Evolutionary conservation across 2,888 invertebrate species (phyloP).

Genomic region (Melanchra persicariae): DNA sequence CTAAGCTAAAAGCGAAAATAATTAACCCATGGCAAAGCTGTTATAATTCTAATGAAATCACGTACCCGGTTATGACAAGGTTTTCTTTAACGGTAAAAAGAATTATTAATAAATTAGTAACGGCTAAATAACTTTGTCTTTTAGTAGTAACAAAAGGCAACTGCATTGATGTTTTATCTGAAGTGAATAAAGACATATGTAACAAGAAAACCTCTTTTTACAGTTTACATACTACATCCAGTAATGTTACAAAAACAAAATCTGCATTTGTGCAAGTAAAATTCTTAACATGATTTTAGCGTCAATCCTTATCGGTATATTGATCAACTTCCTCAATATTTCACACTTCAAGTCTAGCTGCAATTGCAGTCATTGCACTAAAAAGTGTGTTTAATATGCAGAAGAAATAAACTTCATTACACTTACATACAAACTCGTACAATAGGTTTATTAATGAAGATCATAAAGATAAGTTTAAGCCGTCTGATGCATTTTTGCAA

Average conservation of each 20-base stretch:
- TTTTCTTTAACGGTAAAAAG: slow-evolving; percentile 10
- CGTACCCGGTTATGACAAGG: slow-evolving; percentile 6
- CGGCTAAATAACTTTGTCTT: slow-evolving; percentile 7
- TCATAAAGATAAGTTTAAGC: slow-evolving; percentile 29
- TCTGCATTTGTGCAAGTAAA: not conserved
- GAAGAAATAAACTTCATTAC: slow-evolving; percentile 25
- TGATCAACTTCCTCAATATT: slow-evolving; percentile 28
- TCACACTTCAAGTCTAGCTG: slow-evolving; percentile 9
- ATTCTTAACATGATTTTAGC: not conserved
- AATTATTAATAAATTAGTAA: slow-evolving; percentile 24
- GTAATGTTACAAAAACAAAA: not conserved
- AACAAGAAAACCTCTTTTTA: not conserved
- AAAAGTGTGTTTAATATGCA: slow-evolving; percentile 11
- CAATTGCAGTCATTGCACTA: slow-evolving; percentile 26
- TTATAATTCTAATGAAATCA: slow-evolving; percentile 42
- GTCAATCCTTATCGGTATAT: slow-evolving; percentile 10
- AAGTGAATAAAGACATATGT: not conserved
- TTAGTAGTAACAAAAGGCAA: not conserved
- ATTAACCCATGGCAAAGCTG: not conserved
- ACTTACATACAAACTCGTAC: slow-evolving; percentile 25
- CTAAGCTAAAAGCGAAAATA: slow-evolving; percentile 27
- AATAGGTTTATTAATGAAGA: slow-evolving; percentile 38
- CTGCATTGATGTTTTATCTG: not conserved
- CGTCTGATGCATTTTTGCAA: slow-evolving; percentile 47
- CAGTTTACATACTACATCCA: too few relatives aligned